A percentile compares a stretch with the other conserved stretches of the same genome.
phyloP scores from a whole-genome alignment of 2,113 vertebrate genomes.

The Arizona elegans region DNA sequence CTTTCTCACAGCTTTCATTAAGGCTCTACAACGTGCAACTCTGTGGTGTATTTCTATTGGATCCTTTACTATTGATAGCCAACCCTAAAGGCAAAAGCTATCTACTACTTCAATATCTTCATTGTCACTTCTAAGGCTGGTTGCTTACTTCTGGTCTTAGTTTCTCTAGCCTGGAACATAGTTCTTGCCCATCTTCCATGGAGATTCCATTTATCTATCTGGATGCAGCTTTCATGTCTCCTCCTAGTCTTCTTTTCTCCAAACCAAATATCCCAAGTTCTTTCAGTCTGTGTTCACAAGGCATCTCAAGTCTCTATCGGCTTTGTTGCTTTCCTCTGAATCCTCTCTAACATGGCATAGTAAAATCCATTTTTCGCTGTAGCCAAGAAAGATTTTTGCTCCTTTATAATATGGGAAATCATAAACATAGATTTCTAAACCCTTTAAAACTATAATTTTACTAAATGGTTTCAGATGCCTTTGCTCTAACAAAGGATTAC shows the following conservation, averaged over 20 bases:
- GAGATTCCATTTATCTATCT: background rate
- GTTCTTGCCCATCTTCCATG: background rate
- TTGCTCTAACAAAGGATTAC: background rate
- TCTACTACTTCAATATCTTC: background rate
- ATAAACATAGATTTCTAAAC: background rate
- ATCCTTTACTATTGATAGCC: background rate
- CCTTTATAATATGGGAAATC: background rate
- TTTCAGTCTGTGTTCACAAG: background rate
- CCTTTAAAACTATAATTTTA: background rate
- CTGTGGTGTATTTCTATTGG: background rate
- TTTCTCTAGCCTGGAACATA: background rate
- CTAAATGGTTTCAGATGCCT: background rate
- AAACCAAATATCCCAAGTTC: background rate
- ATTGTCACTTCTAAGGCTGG: too few relatives aligned
- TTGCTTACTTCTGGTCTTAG: background rate
- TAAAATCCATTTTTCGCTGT: background rate
- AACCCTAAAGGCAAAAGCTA: background rate
- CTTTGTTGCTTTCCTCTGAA: background rate
- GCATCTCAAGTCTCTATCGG: background rate
- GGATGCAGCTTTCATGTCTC: background rate
- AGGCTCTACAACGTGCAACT: background rate
- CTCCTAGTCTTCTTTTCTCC: background rate
- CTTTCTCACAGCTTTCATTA: background rate
- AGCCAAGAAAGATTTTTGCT: background rate
- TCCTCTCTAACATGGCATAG: background rate